A percentile compares a stretch with the other conserved stretches of the same genome.
phyloP scores from a whole-genome alignment of 2,888 invertebrate species.

The Neocrepidodera transversa region DNA sequence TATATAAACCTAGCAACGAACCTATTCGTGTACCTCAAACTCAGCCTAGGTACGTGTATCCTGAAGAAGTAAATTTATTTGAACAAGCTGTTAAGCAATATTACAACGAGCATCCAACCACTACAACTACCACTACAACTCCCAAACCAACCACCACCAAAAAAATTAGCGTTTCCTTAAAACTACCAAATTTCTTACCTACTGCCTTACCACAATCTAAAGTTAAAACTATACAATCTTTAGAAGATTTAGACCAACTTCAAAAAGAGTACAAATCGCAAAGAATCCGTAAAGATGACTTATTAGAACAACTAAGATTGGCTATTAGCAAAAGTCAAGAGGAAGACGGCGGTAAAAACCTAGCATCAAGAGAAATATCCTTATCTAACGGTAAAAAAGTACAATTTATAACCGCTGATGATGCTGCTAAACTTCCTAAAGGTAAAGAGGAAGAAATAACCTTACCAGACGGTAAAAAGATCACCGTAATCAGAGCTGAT shows the following conservation, averaged over 20 bases:
- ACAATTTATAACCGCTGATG: slow-evolving; percentile 65
- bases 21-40: slow-evolving; percentile 50
- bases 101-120: slow-evolving; percentile 73
- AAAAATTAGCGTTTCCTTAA: neutral
- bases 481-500: slow-evolving; percentile 73
- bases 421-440: slow-evolving; percentile 45
- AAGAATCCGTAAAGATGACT: slow-evolving; percentile 72
- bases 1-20: slow-evolving; percentile 54
- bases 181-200: slow-evolving; percentile 47
- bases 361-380: slow-evolving; percentile 76
- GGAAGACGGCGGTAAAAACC: slow-evolving; percentile 72
- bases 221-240: slow-evolving; percentile 54
- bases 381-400: slow-evolving; percentile 78
- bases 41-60: slow-evolving; percentile 64
- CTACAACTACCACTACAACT: slow-evolving; percentile 72
- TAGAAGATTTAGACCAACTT: slow-evolving; percentile 55
- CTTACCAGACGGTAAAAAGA: slow-evolving; percentile 74
- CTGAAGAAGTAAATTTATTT: slow-evolving; percentile 71
- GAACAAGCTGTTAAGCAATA: slow-evolving; percentile 72
- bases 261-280: slow-evolving; percentile 61
- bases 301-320: slow-evolving; percentile 76
- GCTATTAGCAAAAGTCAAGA: slow-evolving; percentile 73
- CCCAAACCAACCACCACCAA: slow-evolving; percentile 56
- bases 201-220: slow-evolving; percentile 67
- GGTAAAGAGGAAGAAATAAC: slow-evolving; percentile 61